Base-by-base conservation (phyloP, 2,797 vertebrate genomes). In the Malacoctenus gilli region DNA sequence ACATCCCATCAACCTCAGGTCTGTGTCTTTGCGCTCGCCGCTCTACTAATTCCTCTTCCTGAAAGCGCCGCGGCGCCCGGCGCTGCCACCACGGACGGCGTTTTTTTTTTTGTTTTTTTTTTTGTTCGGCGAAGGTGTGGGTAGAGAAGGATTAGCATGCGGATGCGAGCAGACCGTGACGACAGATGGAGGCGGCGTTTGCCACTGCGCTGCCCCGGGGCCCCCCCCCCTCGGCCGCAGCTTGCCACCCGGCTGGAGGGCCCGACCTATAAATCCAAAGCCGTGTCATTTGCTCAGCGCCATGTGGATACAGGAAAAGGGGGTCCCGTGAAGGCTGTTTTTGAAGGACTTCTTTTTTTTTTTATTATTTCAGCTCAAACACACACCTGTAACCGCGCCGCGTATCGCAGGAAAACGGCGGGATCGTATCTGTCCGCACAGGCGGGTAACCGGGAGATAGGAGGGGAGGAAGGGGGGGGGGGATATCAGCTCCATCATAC, bases 131-230 rank as follows among this genome's bases (percentile, higher is more conserved):
- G 55, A 78, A 84, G 83, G 75, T 77, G 75, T 51, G 41, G 44
- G 56, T 55, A 67, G 77, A 77, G 75, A 66, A 68, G 82, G 82
- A 89, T 91, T 89, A 85, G 68, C 66, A 80, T 78, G 81, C 82
- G 80, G 79, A 85, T 76, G 79, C 41, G 71, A 85, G 80, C 67
- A 76, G 85, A 84, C 82, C 73, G 60, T 78, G 75, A 80, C 60
- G 83, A 88, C 91, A 93, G 91, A 92, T 92, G 91, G 91, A 77
- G 60, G 75, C 49, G 2, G 70, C 57, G 70, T 73, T n/a, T 74
- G 70, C 75, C 60, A 58, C 77, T 62, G 83, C 11, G 78, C 64
- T 46, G 69, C 69, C 55, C 56, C 78, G 60, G 83, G 8, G 79
- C 64, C 42, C 68, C 69, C 55, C 70, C 31, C 72, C 80, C 69